These are phyloP conservation scores for Saccopteryx bilineata DNA, from an alignment of 2,113 vertebrate species.

Conservation along the genomic window DNA sequence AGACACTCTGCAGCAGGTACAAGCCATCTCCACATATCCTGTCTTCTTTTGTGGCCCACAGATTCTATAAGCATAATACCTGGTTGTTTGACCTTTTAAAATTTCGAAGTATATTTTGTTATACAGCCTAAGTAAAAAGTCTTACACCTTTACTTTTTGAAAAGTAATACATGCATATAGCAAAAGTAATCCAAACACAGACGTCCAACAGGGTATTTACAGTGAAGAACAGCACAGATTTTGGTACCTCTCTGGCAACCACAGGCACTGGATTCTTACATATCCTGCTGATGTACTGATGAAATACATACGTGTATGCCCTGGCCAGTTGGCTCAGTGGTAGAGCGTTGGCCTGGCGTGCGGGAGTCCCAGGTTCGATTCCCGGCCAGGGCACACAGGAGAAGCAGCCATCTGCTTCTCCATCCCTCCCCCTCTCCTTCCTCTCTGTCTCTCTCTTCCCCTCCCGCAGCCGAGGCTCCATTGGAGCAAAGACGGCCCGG, in stretches of 20 bases:
- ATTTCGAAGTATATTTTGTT: neutral
- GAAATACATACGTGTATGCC: neutral
- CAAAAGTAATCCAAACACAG: neutral
- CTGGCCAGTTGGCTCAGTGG: too few relatives aligned
- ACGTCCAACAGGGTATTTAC: neutral
- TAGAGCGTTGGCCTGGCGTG: too few relatives aligned
- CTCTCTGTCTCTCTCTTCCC: too few relatives aligned
- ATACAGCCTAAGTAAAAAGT: neutral
- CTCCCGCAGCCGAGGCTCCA: too few relatives aligned
- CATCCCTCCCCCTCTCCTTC: too few relatives aligned
- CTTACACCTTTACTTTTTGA: neutral
- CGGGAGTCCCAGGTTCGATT: too few relatives aligned
- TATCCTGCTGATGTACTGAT: neutral
- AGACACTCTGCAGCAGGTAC: neutral
- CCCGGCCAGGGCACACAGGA: too few relatives aligned
- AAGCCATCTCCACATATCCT: too few relatives aligned
- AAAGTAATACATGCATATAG: neutral
- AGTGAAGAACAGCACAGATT: neutral
- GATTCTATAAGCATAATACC: neutral
- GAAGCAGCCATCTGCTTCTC: too few relatives aligned
- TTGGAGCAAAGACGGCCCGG: too few relatives aligned
- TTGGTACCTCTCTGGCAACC: neutral
- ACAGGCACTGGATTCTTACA: neutral
- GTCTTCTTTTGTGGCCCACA: neutral
- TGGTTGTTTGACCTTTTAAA: neutral